A percentile compares a stretch with the other conserved stretches of the same genome.
Conservation (phyloP, 1,140 invertebrate species). For the Nasonia giraulti region DNA sequence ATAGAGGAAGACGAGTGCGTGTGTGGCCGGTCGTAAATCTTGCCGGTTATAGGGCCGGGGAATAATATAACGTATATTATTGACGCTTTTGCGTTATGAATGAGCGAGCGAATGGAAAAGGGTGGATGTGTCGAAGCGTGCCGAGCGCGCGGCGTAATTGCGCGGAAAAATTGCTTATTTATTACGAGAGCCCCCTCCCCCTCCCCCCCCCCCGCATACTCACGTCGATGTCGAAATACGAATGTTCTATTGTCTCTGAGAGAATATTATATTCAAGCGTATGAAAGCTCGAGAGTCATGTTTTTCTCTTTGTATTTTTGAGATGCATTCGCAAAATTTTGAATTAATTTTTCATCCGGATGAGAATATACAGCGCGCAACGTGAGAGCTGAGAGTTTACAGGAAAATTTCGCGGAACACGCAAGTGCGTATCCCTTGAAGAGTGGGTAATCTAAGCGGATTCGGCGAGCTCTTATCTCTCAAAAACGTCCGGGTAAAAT, state of each 20-base stretch:
- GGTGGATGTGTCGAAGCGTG: neutral
- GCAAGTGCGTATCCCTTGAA: neutral
- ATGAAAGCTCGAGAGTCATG: too few relatives aligned
- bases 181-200: neutral
- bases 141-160: neutral
- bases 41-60: neutral
- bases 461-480: slow-evolving; percentile 9
- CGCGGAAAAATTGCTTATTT: neutral
- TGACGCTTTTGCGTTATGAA: neutral
- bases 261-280: neutral
- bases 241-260: neutral
- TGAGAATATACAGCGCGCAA: neutral
- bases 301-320: too few relatives aligned
- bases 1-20: neutral
- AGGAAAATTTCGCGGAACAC: neutral
- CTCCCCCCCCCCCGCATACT: neutral
- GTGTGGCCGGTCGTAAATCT: neutral
- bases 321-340: too few relatives aligned
- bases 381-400: neutral
- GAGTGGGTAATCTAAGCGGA: neutral
- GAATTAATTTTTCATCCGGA: neutral
- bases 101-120: neutral
- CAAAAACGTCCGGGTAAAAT: neutral
- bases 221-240: neutral
- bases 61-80: neutral